phyloP scores from a whole-genome alignment of 2,888 invertebrate species.

The Oligia latruncula region DNA sequence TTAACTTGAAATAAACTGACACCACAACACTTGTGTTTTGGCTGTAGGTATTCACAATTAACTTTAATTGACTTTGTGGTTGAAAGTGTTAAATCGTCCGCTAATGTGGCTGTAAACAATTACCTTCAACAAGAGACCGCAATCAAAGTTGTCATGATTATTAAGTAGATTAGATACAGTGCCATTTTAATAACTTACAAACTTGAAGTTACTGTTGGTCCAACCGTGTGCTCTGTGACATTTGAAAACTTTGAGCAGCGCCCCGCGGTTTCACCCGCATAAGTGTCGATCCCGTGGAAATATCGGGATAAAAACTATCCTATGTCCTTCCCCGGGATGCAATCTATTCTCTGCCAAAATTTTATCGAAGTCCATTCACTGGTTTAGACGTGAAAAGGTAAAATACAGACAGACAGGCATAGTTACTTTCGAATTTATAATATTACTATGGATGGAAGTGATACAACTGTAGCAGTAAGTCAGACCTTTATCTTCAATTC shows the following conservation, averaged over 20 bases:
- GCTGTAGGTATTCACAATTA: neutral
- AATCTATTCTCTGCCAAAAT: no score
- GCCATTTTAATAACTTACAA: neutral
- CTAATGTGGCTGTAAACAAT: neutral
- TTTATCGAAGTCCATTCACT: no score
- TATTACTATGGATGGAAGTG: neutral
- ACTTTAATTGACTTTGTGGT: neutral
- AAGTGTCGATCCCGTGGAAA: no score
- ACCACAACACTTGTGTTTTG: neutral
- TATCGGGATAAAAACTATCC: no score
- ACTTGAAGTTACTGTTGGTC: neutral
- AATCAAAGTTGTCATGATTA: neutral
- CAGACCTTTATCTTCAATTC: neutral
- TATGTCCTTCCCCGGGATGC: no score
- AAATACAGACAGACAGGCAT: no score
- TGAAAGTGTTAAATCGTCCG: neutral
- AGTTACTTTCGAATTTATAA: no score
- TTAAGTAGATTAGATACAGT: neutral
- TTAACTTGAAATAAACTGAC: neutral
- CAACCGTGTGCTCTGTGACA: neutral
- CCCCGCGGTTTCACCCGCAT: no score
- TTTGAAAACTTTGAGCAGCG: neutral
- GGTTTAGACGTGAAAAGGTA: no score
- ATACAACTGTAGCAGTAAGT: constrained; percentile 1
- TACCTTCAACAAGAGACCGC: neutral